A percentile compares a stretch with the other conserved stretches of the same genome.
Conservation (phyloP, 2,888 invertebrate genomes). For the Metallyticus violacea region DNA sequence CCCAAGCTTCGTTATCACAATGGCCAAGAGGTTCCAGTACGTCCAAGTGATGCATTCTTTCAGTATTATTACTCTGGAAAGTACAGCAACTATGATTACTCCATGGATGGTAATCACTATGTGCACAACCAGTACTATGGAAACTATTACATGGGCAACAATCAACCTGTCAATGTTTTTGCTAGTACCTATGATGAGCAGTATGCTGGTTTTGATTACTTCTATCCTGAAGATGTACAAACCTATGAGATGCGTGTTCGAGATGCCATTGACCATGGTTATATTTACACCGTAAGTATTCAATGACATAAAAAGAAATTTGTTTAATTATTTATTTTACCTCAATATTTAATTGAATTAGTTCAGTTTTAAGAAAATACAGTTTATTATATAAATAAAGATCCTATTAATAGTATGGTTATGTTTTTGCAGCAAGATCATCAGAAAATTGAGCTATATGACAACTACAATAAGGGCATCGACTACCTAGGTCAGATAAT, state of each 20-base stretch:
- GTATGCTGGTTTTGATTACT: conserved; percentile 30
- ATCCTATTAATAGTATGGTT: neutral
- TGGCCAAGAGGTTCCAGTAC: conserved; percentile 55
- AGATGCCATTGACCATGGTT: conserved; percentile 50
- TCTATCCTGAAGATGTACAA: conserved; percentile 40
- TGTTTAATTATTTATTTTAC: too few relatives aligned
- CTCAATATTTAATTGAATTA: neutral
- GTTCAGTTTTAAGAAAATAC: too few relatives aligned
- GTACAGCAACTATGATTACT: neutral
- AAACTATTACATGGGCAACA: conserved; percentile 4
- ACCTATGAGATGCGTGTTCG: conserved; percentile 34
- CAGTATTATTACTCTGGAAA: neutral
- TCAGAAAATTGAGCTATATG: neutral
- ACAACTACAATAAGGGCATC: conserved; percentile 38
- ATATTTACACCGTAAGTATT: conserved; percentile 38
- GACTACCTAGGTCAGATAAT: conserved; percentile 45
- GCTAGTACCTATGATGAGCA: neutral
- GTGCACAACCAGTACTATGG: neutral
- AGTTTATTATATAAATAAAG: neutral
- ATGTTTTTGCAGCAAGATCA: neutral
- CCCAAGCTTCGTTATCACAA: conserved; percentile 54
- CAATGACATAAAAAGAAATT: neutral
- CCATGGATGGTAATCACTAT: neutral
- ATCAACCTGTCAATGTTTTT: neutral
- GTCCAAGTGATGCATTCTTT: neutral